Conservation (phyloP, 2,113 vertebrate genomes). For the Ciconia maguari region DNA sequence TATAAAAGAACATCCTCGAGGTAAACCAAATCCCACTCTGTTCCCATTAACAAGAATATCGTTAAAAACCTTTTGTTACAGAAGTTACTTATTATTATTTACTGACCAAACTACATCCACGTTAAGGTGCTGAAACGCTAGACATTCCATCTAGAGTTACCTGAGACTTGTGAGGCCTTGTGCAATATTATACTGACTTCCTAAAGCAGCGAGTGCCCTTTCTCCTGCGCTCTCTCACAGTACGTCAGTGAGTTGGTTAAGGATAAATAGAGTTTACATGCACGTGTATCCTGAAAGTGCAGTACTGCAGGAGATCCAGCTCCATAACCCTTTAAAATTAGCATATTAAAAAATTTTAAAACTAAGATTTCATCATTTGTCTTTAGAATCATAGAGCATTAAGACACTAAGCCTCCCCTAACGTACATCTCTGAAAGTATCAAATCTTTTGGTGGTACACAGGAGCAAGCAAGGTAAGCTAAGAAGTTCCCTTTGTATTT, state of each 20-base stretch:
- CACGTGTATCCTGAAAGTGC: not conserved
- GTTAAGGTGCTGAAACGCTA: conserved; percentile 16
- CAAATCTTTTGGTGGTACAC: not conserved
- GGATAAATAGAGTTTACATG: not conserved
- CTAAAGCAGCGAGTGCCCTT: not conserved
- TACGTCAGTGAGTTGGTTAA: not conserved
- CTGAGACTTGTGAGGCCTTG: not conserved
- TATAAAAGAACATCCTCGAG: not conserved
- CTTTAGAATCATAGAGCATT: conserved; percentile 24
- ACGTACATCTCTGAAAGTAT: conserved; percentile 24
- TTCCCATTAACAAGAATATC: not conserved
- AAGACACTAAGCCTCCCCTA: conserved; percentile 40
- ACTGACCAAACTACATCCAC: not conserved
- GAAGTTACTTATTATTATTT: conserved; percentile 41
- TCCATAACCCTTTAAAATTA: conserved; percentile 29
- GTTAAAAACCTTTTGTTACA: conserved; percentile 51
- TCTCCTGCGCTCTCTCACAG: not conserved
- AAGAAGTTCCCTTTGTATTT: not conserved
- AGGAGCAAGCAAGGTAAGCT: conserved; percentile 16
- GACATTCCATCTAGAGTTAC: not conserved
- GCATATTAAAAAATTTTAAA: not conserved
- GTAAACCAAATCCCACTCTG: not conserved
- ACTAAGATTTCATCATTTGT: conserved; percentile 43
- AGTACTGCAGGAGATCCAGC: conserved; percentile 54
- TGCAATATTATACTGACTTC: not conserved